Conservation (phyloP, 2,113 vertebrate species). For the Hydrochoerus hydrochaeris region DNA sequence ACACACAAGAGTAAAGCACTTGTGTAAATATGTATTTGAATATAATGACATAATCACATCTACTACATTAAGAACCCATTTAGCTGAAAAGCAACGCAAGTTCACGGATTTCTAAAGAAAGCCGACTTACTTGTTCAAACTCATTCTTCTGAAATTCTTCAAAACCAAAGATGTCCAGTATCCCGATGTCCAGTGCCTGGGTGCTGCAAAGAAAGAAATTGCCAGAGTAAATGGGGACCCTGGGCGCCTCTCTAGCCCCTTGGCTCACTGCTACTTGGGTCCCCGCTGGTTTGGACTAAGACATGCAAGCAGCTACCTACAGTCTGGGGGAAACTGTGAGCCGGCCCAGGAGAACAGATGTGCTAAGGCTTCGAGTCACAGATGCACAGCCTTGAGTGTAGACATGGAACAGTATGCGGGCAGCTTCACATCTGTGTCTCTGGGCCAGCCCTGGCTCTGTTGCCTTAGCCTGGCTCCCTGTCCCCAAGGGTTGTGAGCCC, state of each 20-base stretch:
- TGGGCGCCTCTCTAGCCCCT: fast-evolving
- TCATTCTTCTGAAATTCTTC: constrained; percentile 95
- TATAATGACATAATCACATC: background rate
- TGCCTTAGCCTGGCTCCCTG: background rate
- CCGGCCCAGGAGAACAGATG: no score
- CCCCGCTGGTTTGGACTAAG: background rate
- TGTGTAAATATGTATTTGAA: background rate
- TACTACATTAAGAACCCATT: background rate
- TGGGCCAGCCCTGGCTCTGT: background rate
- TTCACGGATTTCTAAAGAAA: constrained; percentile 16
- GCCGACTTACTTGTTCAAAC: constrained; percentile 92
- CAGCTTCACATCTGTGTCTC: background rate
- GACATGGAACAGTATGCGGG: background rate
- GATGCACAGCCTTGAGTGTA: background rate
- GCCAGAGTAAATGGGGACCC: background rate
- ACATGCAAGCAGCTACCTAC: background rate
- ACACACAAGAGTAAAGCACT: background rate
- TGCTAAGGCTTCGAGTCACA: background rate
- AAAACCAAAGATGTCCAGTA: constrained; percentile 97
- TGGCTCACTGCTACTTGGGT: fast-evolving
- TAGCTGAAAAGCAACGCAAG: background rate
- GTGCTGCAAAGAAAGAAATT: constrained; percentile 83
- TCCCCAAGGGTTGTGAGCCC: background rate
- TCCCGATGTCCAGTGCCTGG: constrained; percentile 90
- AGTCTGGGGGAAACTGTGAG: background rate